phyloP scores from a whole-genome alignment of 2,113 vertebrate species.

The Haemorhous mexicanus region DNA sequence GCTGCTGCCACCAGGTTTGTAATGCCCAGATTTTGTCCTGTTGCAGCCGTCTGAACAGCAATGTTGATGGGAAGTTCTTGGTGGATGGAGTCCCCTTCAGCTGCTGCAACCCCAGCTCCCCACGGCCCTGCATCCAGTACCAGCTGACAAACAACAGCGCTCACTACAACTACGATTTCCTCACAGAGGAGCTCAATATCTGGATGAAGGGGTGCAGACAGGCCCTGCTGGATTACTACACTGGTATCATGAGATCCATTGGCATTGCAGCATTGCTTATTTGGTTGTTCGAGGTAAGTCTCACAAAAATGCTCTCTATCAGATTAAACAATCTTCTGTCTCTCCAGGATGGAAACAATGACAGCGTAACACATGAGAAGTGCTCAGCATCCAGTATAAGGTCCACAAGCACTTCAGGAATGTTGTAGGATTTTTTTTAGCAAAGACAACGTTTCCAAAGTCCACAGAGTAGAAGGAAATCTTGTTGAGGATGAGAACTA shows the following conservation, averaged over 20 bases:
- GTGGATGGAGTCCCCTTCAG: constrained; percentile 86
- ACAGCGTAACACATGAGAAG: fast-evolving
- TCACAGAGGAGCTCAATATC: constrained; percentile 82
- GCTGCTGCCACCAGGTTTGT: neutral
- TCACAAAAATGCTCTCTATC: neutral
- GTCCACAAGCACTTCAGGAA: neutral
- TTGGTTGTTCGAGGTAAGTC: constrained; percentile 85
- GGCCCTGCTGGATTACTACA: constrained; percentile 84
- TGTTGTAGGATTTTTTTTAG: neutral
- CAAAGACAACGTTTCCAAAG: neutral
- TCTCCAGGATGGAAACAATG: neutral
- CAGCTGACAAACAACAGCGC: constrained; percentile 85
- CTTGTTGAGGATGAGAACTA: neutral
- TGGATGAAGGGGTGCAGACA: constrained; percentile 83
- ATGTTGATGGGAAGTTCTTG: constrained; percentile 82
- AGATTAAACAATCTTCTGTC: neutral
- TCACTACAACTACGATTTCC: constrained; percentile 85
- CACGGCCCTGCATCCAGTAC: constrained; percentile 85
- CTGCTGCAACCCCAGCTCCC: constrained; percentile 85
- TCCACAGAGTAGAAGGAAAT: neutral
- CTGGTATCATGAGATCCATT: constrained; percentile 79
- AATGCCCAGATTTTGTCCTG: neutral
- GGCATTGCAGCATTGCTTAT: constrained; percentile 79
- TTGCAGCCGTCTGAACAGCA: constrained; percentile 81
- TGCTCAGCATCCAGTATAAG: neutral